Conservation (phyloP, 2,888 invertebrate species). For the Xestia xanthographa region DNA sequence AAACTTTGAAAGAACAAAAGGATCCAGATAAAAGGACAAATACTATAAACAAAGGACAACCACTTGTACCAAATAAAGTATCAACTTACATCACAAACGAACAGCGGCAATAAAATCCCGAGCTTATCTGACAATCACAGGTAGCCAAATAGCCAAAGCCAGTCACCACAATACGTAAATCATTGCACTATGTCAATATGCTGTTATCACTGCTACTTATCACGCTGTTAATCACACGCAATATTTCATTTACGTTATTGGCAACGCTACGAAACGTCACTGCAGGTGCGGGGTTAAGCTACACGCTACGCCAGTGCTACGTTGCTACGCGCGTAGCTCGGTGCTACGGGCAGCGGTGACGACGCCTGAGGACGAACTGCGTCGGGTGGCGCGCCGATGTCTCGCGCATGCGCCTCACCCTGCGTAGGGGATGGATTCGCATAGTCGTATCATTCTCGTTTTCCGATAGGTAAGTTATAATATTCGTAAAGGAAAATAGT, state of each 20-base stretch:
- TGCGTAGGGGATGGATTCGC: constrained; percentile 71
- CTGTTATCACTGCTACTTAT: constrained; percentile 61
- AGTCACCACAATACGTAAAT: constrained; percentile 65
- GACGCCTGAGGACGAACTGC: constrained; percentile 81
- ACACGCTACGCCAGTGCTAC: constrained; percentile 73
- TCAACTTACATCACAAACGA: constrained; percentile 75
- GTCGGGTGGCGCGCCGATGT: constrained; percentile 76
- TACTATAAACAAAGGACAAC: constrained; percentile 60
- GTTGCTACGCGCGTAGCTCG: constrained; percentile 73
- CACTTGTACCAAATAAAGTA: constrained; percentile 67
- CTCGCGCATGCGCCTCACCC: constrained; percentile 81
- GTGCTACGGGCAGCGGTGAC: constrained; percentile 72
- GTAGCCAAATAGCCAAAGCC: constrained; percentile 65
- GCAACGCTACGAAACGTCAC: constrained; percentile 76
- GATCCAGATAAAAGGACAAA: constrained; percentile 23
- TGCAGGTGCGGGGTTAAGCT: constrained; percentile 77
- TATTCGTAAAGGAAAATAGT: constrained; percentile 70
- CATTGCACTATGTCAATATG: constrained; percentile 63
- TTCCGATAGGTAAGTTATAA: constrained; percentile 80
- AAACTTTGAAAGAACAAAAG: constrained; percentile 30
- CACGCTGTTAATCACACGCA: constrained; percentile 56
- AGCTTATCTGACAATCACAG: constrained; percentile 68
- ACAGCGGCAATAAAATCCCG: constrained; percentile 59
- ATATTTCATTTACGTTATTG: constrained; percentile 58
- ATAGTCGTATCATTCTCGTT: constrained; percentile 70